phyloP scores from a whole-genome alignment of 2,113 vertebrate genomes.

The Rhipidura dahli region DNA sequence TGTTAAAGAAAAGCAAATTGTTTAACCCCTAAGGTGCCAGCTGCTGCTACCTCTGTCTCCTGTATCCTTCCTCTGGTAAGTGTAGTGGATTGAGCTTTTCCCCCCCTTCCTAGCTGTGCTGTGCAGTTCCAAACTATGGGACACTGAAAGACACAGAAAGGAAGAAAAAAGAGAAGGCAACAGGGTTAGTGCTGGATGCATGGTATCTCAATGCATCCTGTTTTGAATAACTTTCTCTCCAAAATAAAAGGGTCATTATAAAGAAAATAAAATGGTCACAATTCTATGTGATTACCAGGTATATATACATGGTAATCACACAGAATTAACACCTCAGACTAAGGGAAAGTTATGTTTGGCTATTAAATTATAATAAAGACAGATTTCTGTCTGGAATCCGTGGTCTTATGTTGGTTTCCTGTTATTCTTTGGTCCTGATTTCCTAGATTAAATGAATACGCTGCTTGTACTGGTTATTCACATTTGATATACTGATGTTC shows the following conservation, averaged over 20 bases:
- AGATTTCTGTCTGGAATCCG: background rate
- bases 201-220: background rate
- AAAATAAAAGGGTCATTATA: background rate
- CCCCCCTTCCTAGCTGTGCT: accelerated
- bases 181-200: background rate
- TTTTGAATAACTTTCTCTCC: background rate
- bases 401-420: background rate
- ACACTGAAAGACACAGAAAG: background rate
- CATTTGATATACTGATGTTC: background rate
- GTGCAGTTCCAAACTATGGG: background rate
- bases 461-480: background rate
- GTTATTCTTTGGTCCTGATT: background rate
- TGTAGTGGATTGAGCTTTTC: background rate
- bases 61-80: background rate
- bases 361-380: background rate
- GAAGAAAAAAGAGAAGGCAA: background rate
- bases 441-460: background rate
- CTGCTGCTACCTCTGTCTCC: background rate
- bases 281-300: background rate
- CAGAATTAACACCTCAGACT: background rate
- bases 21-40: background rate
- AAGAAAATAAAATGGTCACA: background rate
- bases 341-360: background rate
- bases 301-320: background rate
- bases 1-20: conserved; percentile 31